Base-by-base conservation (phyloP, 2,113 vertebrate genomes). In the Pontoporia blainvillei region DNA sequence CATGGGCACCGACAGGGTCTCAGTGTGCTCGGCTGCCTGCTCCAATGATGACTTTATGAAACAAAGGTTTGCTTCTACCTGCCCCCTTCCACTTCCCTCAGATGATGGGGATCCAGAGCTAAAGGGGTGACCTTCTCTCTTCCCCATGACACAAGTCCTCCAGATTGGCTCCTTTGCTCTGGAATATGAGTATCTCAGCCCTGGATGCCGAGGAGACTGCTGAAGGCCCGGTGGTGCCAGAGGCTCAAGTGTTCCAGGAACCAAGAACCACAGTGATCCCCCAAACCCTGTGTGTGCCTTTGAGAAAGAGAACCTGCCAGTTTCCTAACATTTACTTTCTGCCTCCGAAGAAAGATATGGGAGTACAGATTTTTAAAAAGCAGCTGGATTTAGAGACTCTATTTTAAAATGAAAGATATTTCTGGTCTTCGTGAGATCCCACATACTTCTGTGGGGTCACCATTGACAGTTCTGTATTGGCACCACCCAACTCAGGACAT, bases 401-500 rank as follows among this genome's bases (percentile, higher is more conserved):
- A 57, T 64, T 46, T 85, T 34, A 92, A 81, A 94, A 64, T 83
- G 46, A 57, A 95, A 71, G 57, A 1, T 7, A 31, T 75, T 27
- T 29, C 41, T 12, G 0, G 9, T 81, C 39, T 95, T 91, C 10
- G 5, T 21, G 49, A 21, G 7, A 67, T 8, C 18, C 25, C 59
- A 8, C 54, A 2, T 34, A 10, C 85, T 92, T 72, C 67, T 9
- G 3, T 62, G 71, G 76, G 8, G 29, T 59, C 14, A 0, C 12
- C 2, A 1, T 5, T 13, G 15, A 67, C 62, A 91, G 8, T 57
- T 41, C 7, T n/a, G 73, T 29, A 27, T 46, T 2, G 0, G 61
- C 6, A 11, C 66, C 54, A 2, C 18, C 9, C n/a, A 44, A 6
- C n/a, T 52, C 9, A 20, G 36, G 1, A 0, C 54, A 3, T 36